Conservation (phyloP, 2,888 invertebrate genomes). For the Pelosia muscerda region DNA sequence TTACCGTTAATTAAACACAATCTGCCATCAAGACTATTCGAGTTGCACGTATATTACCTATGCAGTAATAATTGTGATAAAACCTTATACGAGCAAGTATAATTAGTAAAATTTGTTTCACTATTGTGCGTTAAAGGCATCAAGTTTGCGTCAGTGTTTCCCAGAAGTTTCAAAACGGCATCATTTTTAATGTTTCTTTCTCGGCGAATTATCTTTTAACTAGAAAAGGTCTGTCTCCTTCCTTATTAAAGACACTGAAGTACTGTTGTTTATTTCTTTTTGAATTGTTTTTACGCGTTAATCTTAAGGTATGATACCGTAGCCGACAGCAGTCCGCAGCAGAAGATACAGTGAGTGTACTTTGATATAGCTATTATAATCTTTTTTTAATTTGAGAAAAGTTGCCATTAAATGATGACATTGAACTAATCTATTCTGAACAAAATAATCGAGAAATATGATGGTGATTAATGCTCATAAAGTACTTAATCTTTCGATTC, state of each 20-base stretch:
- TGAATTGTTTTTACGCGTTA: neutral
- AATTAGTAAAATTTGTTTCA: no score
- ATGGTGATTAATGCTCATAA: no score
- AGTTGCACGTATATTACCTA: constrained; percentile 4
- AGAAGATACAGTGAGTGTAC: no score
- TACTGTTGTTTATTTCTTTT: neutral
- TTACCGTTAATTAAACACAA: constrained; percentile 2
- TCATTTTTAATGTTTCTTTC: neutral
- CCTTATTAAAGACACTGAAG: neutral
- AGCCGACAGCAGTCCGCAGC: no score
- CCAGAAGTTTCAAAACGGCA: neutral
- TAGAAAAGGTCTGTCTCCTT: neutral
- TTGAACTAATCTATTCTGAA: neutral
- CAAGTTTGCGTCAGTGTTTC: neutral
- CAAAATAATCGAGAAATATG: no score
- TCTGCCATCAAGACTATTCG: neutral
- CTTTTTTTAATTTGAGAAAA: neutral
- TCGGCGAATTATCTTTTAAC: neutral
- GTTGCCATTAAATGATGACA: neutral
- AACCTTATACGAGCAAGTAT: neutral
- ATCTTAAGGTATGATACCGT: no score
- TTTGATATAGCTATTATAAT: neutral
- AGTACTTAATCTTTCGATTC: neutral
- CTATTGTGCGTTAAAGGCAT: neutral
- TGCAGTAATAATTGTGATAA: constrained; percentile 7